Conservation (phyloP, 2,888 invertebrate species). For the Acheta domesticus region DNA sequence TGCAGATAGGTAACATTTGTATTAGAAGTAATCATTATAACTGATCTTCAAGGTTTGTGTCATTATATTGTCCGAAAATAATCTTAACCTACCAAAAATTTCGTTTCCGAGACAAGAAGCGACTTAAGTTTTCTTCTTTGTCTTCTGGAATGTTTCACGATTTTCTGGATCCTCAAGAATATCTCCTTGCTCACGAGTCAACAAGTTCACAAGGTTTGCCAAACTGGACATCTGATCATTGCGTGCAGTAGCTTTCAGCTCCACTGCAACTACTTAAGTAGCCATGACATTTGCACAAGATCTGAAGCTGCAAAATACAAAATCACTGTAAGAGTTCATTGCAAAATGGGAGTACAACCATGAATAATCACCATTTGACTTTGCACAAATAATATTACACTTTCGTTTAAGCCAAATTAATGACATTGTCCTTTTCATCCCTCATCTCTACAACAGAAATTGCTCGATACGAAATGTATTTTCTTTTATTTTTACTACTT, state of each 20-base stretch:
- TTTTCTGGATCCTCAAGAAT: not conserved
- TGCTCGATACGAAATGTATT: no score
- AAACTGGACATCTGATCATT: conserved; percentile 59
- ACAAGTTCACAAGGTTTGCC: conserved; percentile 53
- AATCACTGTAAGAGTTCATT: conserved; percentile 23
- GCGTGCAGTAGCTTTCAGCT: conserved; percentile 64
- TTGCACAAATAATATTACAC: no score
- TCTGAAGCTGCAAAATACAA: conserved; percentile 38
- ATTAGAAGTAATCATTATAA: not conserved
- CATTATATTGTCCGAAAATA: not conserved
- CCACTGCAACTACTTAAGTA: conserved; percentile 73
- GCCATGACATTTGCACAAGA: conserved; percentile 65
- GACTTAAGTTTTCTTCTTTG: not conserved
- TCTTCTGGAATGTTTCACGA: not conserved
- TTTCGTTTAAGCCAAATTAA: no score
- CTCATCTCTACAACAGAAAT: no score
- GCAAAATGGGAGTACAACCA: no score
- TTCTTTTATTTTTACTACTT: no score
- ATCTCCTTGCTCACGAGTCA: conserved; percentile 27
- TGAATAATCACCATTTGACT: no score
- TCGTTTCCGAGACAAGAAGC: not conserved
- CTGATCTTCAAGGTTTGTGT: conserved; percentile 31
- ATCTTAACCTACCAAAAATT: not conserved
- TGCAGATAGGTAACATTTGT: no score
- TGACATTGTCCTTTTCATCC: no score